Evolutionary conservation across 2,888 invertebrate species (phyloP), one percentile per base, ranked within the genome.

Genomic region (Aphodius sticticus): DNA sequence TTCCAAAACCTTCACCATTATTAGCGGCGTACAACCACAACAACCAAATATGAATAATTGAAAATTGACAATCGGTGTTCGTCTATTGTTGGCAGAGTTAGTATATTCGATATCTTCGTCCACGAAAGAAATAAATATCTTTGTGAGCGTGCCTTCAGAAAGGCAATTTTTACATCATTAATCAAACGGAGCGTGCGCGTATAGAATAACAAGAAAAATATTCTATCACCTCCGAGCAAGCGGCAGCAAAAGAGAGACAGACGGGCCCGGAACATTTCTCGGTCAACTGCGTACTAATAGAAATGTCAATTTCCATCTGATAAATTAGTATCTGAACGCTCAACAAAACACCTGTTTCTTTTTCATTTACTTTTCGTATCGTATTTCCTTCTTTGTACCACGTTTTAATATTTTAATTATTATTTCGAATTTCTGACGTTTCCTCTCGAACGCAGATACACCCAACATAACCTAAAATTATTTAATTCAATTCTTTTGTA

Each of bases 231-330:
- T 53, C 53, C 53, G 53, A 53, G 9, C 53, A 53, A 53, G 53
- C 53, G 53, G 53, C 53, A 53, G 53, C 53, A 53, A 53, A 53
- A 12, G 53, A 53, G 53, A 53, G 53, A 53, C 53, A 5, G 3
- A 1, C 53, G 53, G 53, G 53, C 53, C 53, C 7, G 7, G 53
- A 53, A 53, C 9, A 53, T 53, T 74, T 74, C 74, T 35, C 74
- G 74, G 74, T 26, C 74, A 74, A 74, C 35, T 74, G 74, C 26
- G 36, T 36, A 74, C 74, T 74, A 74, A 74, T 74, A 74, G 74
- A 74, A 74, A 74, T 37, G 74, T 74, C 74, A 74, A 35, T 74
- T 74, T 74, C 36, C 74, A 74, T 74, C 74, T 74, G 74, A 74
- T 74, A 74, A 74, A 74, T 74, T 74, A 74, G 74, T 74, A 74